Evolutionary conservation across 2,113 vertebrate genomes (phyloP), one percentile per base, ranked within the genome.

Genomic region (Hippolais icterina): DNA sequence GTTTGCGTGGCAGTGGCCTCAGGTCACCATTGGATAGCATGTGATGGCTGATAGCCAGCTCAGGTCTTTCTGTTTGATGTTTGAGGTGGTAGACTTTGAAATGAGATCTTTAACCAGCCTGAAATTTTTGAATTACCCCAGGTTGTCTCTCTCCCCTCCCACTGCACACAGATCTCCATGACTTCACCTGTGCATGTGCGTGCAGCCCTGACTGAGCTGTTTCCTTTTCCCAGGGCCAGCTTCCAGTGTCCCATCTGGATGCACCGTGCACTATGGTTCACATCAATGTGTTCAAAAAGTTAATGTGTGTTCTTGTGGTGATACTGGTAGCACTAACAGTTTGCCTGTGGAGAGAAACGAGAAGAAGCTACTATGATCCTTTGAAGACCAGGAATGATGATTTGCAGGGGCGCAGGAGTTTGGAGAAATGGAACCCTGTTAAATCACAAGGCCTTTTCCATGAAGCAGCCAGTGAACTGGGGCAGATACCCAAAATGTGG

Each of bases 331-430:
- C 98, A 6, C 94, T 98, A 28, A 90, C 93, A 8, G 65, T 98
- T 96, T 98, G 97, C 90, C 66, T 98, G 33, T 98, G 98, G 98
- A 98, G 96, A 81, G 98, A 98, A 87, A 97, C 94, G 0, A 97
- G 90, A 89, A 98, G 97, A 96, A 97, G 88, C 71, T 97, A 95
- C 86, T 97, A 95, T 22, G n/a, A 96, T 75, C 78, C 92, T 83
- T 37, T 97, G 72, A 97, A 96, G 84, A 63, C 83, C 3, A 89
- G 97, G 49, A 89, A 49, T 1, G 50, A 93, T 70, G 91, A 68
- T 60, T 77, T 93, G 20, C 95, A 94, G 44, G 21, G 83, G 59
- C 66, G 54, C 19, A 74, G 89, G 79, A 90, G 28, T 70, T 70
- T 22, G 11, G 95, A 91, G 79, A 97, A 95, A 42, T 75, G 80